Percentiles rank a stretch among this genome's conserved stretches.
Evolutionary conservation across 1,140 invertebrate species (phyloP).

Genomic region (Mamestra configurata): DNA sequence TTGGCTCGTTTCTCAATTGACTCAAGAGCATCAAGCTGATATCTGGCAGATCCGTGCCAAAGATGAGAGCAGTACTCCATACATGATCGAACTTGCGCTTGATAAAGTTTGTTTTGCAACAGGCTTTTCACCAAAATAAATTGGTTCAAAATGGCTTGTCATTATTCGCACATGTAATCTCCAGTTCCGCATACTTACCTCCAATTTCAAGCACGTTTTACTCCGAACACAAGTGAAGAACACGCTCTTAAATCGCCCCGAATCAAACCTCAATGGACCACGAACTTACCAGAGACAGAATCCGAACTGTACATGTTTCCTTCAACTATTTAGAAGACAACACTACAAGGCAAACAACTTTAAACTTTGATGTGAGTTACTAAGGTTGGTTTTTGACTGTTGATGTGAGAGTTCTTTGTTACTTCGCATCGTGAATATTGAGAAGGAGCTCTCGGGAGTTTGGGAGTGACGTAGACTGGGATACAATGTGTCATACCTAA

Average conservation of each 20-base stretch:
- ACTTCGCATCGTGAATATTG: conserved; percentile 68
- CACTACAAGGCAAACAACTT: conserved; percentile 27
- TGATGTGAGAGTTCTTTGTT: conserved; percentile 48
- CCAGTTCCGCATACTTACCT: not conserved
- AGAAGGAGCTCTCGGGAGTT: conserved; percentile 66
- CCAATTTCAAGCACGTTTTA: conserved; percentile 27
- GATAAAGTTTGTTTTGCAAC: too few species aligned
- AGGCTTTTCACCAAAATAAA: too few species aligned
- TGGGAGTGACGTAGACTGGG: conserved; percentile 57
- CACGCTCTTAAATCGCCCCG: conserved; percentile 50
- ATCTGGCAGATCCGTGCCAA: too few species aligned
- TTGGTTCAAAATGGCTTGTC: too few species aligned
- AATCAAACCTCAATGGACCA: conserved; percentile 48
- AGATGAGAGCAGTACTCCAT: too few species aligned
- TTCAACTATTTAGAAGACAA: conserved; percentile 68
- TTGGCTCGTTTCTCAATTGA: too few species aligned
- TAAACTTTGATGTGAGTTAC: conserved; percentile 40
- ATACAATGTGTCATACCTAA: conserved; percentile 57
- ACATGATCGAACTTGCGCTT: too few species aligned
- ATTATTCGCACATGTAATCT: not conserved
- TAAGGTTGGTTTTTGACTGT: conserved; percentile 61
- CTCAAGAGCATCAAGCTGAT: too few species aligned
- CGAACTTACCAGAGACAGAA: conserved; percentile 51
- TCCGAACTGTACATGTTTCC: conserved; percentile 62
- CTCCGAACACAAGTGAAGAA: conserved; percentile 24